Conservation (phyloP, 2,888 invertebrate genomes). For the Oscheius sp. region DNA sequence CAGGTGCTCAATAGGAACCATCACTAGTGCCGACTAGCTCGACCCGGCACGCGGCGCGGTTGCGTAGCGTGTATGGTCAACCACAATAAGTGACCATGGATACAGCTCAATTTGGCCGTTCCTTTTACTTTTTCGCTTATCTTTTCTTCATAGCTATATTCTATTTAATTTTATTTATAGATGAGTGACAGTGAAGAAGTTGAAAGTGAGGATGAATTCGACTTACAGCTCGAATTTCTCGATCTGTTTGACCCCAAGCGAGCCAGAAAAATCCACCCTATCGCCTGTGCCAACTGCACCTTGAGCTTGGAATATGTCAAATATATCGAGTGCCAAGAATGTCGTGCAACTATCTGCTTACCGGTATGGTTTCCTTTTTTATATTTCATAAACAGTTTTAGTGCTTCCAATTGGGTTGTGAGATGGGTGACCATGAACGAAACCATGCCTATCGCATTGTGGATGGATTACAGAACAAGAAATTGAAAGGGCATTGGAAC, state of each 20-base stretch:
- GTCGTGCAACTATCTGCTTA: conserved; percentile 38
- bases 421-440: conserved; percentile 57
- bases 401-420: conserved; percentile 66
- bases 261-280: not conserved
- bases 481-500: conserved; percentile 37
- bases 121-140: not conserved
- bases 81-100: conserved; percentile 8
- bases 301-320: not conserved
- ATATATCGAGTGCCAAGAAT: conserved; percentile 49
- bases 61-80: conserved; percentile 31
- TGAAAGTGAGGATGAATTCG: conserved; percentile 3
- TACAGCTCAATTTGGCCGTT: not conserved
- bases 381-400: conserved; percentile 37
- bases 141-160: no score
- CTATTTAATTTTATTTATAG: not conserved
- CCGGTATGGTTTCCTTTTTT: no score
- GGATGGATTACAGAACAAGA: conserved; percentile 17
- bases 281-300: conserved; percentile 3
- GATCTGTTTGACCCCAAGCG: not conserved
- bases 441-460: conserved; percentile 61
- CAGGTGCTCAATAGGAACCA: no score
- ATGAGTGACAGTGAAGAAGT: not conserved
- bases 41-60: conserved; percentile 2
- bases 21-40: no score
- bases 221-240: not conserved